Base-by-base conservation (phyloP, 2,113 vertebrate genomes). In the Rhabdomys dilectus region DNA sequence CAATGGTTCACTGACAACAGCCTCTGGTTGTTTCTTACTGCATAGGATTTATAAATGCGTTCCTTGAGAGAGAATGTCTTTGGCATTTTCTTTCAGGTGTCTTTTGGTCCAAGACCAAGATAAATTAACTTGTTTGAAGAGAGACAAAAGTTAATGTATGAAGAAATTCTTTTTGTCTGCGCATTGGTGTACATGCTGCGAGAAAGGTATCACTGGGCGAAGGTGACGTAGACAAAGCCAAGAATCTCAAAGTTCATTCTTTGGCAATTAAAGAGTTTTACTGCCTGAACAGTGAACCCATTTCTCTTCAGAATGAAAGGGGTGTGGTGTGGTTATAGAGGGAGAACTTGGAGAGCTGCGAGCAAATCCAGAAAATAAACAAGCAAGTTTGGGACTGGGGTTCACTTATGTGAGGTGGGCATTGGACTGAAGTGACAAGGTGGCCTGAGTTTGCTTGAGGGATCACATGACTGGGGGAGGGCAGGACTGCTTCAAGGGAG, bases 191-290 rank as follows among this genome's bases (percentile, higher is more conserved):
- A 78, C 75, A 34, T 3, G 0, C 24, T 81, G 26, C 19, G 42
- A 34, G 39, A 45, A 75, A 72, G 15, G 4, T 90, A n/a, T 84
- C 42, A 48, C 31, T 82, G 81, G 75, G 45, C 70, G 58, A 94
- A 77, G 70, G 89, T 26, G 84, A 68, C 36, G 13, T 26, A 87
- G 5, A 22, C 73, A 48, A 95, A 89, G 56, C 19, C 29, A 64
- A 91, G 81, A 92, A 51, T 95, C 84, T 93, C 75, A 80, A 95
- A 94, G 75, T 80, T 96, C 68, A 94, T 73, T 95, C 22, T 7
- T 45, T 13, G 45, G 34, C 60, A 91, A 60, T 92, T 62, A 94
- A 88, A 95, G 42, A 73, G 56, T 53, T 95, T 94, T 56, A 66
- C 58, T 94, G 31, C 66, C 31, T 51, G 58, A 58, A 64, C 82